Evolutionary conservation across 2,888 invertebrate genomes (phyloP).

Genomic region (Stenolophus ochropezus): DNA sequence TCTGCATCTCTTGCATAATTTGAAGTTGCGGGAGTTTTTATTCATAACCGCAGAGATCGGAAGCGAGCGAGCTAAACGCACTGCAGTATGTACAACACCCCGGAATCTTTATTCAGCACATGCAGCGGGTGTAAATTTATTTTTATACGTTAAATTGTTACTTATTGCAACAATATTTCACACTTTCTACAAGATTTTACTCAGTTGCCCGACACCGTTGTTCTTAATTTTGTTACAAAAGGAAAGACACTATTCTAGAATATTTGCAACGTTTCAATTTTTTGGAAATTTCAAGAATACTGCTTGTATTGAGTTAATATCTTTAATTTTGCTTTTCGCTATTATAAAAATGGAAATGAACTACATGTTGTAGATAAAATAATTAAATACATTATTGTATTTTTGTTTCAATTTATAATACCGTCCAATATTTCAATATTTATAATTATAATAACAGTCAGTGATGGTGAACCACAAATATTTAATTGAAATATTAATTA

Average conservation of each 20-base stretch:
- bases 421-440: background rate
- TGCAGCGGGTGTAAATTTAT: conserved; percentile 7
- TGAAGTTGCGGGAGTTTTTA: conserved; percentile 27
- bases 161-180: conserved; percentile 34
- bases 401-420: background rate
- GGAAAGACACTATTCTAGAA: too few species aligned
- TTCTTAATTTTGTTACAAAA: too few species aligned
- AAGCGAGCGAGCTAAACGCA: conserved; percentile 31
- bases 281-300: too few species aligned
- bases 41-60: conserved; percentile 37
- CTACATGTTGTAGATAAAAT: background rate
- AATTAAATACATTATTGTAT: background rate
- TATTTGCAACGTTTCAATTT: too few species aligned
- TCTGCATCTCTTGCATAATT: conserved; percentile 36
- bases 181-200: background rate
- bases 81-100: conserved; percentile 34
- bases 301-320: too few species aligned
- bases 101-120: conserved; percentile 16
- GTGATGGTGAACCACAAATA: background rate
- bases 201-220: too few species aligned
- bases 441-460: background rate
- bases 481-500: background rate
- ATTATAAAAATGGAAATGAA: too few species aligned
- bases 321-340: too few species aligned
- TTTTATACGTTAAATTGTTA: conserved; percentile 35